A percentile compares a stretch with the other conserved stretches of the same genome.
Conservation (phyloP, 2,888 invertebrate genomes). For the Rugalucina vietnamica region DNA sequence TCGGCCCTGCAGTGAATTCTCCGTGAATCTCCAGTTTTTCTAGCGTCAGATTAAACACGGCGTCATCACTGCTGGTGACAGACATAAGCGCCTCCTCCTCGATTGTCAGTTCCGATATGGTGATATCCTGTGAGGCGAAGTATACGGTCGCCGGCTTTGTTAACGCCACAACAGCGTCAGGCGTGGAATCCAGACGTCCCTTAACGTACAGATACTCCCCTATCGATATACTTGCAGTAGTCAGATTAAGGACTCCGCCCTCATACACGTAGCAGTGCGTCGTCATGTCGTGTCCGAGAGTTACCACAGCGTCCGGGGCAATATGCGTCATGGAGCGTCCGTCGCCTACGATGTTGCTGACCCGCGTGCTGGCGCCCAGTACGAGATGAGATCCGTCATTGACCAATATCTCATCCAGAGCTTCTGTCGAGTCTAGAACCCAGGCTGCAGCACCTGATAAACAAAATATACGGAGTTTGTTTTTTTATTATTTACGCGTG, state of each 20-base stretch:
- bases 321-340: not conserved
- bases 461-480: no score
- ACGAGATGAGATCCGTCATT: constrained; percentile 59
- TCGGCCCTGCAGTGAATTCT: constrained; percentile 35
- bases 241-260: constrained; percentile 45
- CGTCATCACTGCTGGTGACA: constrained; percentile 21
- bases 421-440: constrained; percentile 33
- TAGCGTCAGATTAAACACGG: constrained; percentile 37
- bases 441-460: constrained; percentile 68
- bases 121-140: constrained; percentile 42
- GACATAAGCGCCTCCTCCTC: constrained; percentile 38
- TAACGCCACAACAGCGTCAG: constrained; percentile 30
- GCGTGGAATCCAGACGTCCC: constrained; percentile 33
- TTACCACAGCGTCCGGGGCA: not conserved
- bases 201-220: constrained; percentile 42
- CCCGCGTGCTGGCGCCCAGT: constrained; percentile 40
- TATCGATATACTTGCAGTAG: constrained; percentile 31
- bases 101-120: constrained; percentile 36
- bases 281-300: constrained; percentile 1
- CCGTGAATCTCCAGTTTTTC: constrained; percentile 52
- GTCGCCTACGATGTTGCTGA: constrained; percentile 38
- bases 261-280: constrained; percentile 18
- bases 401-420: constrained; percentile 55
- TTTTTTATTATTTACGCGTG: no score
- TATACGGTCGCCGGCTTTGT: constrained; percentile 53